Base-by-base conservation (phyloP, 2,113 vertebrate species). In the Clarias gariepinus region DNA sequence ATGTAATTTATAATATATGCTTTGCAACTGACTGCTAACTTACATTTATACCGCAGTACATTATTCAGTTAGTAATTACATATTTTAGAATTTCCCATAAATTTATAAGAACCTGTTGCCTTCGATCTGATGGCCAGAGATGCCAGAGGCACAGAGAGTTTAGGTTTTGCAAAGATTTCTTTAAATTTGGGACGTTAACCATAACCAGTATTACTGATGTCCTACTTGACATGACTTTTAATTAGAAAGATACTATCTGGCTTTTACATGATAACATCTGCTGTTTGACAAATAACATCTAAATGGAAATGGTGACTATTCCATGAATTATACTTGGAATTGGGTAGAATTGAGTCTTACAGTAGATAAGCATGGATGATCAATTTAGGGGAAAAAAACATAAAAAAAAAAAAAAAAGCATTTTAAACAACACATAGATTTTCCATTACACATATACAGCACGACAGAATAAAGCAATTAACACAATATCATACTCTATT, bases 21-120 rank as follows among this genome's bases (percentile, higher is more conserved):
- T 64, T 77, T 77, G 74, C 74, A 55, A 53, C 25, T 52, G 78
- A 60, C 80, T 64, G 21, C 60, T 41, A 41, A 64, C 64, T 80
- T 60, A 13, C 36, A 82, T 82, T 82, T 82, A 41, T 64, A 82
- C 64, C 33, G 18, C 60, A n/a, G 36, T 9, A 82, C 60, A 82
- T 82, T 6, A 64, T 64, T 64, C 60, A 52, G 80, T 23, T 16
- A 6, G 60, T 64, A 23, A 64, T 82, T 64, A 64, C 23, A 28
- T 36, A 64, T 52, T n/a, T 82, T 13, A 61, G n/a, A 41, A 13
- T 60, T 60, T 23, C 19, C 9, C 57, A 33, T 60, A 60, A 58
- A 60, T 80, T 12, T 36, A 80, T 36, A 55, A 80, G 79, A 81
- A 23, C 63, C 10, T 63, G 25, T 63, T 47, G 79, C 30, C 23